A percentile compares a stretch with the other conserved stretches of the same genome.
These are phyloP conservation scores for Mythimna lalbum DNA, from an alignment of 2,888 invertebrate genomes.

Conservation along the genomic window DNA sequence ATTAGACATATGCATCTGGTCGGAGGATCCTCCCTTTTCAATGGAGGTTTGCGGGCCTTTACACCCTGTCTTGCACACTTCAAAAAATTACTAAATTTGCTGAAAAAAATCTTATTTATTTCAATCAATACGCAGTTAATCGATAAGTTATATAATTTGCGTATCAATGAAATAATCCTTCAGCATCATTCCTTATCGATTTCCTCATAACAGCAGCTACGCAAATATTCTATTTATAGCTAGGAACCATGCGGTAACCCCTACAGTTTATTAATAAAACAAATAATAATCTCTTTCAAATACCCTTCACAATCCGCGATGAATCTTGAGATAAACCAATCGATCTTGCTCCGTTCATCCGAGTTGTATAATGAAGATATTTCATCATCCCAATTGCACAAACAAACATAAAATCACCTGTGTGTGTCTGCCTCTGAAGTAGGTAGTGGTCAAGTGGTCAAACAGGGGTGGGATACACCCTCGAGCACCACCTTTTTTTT, in stretches of 20 bases:
- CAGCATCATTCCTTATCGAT: not conserved
- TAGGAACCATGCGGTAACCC: slow-evolving; percentile 10
- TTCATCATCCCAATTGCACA: slow-evolving; percentile 5
- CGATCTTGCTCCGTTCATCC: slow-evolving; percentile 10
- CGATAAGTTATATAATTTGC: not conserved
- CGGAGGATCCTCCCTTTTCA: too few relatives aligned
- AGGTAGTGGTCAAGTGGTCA: too few relatives aligned
- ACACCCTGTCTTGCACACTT: too few relatives aligned
- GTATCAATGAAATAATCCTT: not conserved
- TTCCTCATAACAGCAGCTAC: not conserved
- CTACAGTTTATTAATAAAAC: slow-evolving; percentile 10
- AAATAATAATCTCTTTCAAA: slow-evolving; percentile 40
- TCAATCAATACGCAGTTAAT: not conserved
- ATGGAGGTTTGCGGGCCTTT: too few relatives aligned
- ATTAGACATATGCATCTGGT: too few relatives aligned
- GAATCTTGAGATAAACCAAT: slow-evolving; percentile 18
- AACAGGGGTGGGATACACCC: too few relatives aligned
- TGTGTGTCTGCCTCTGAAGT: not conserved
- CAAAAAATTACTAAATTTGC: too few relatives aligned
- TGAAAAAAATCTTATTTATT: not conserved
- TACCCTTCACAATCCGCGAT: slow-evolving; percentile 30
- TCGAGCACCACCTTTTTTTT: too few relatives aligned
- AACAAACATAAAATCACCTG: not conserved
- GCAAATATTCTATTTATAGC: slow-evolving; percentile 14
- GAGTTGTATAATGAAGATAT: not conserved